Percentiles rank a stretch among this genome's conserved stretches.
These are phyloP conservation scores for Montipora capricornis DNA, from an alignment of 64 coral and sea anemone genomes.

Conservation along the genomic window DNA sequence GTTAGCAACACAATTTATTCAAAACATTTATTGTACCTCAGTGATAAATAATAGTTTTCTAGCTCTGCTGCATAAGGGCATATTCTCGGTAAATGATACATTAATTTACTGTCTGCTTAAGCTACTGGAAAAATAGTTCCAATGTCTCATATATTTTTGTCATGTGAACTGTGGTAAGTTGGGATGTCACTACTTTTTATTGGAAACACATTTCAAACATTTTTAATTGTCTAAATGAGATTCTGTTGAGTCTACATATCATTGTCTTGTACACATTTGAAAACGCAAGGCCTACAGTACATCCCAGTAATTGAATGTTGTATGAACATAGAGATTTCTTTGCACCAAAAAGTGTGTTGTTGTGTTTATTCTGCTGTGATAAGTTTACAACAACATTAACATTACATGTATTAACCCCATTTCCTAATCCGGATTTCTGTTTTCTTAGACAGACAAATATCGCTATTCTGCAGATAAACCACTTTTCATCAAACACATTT, in stretches of 20 bases:
- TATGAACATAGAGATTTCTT: no score
- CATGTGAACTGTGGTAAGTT: no score
- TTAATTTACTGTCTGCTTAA: neutral
- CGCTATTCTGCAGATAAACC: no score
- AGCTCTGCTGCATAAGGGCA: neutral
- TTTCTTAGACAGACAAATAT: no score
- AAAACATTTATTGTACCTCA: neutral
- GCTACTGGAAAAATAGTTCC: neutral
- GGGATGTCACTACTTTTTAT: neutral
- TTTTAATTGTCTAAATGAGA: neutral
- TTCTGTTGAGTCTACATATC: neutral
- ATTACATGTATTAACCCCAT: no score
- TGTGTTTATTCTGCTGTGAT: no score
- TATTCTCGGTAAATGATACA: neutral
- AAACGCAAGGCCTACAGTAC: neutral
- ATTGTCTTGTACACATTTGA: neutral
- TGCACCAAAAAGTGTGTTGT: no score
- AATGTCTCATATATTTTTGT: no score
- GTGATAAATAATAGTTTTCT: slow-evolving; percentile 33
- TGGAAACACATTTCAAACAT: neutral
- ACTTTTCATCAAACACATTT: no score
- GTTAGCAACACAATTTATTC: neutral
- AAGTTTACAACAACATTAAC: no score
- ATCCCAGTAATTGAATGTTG: no score
- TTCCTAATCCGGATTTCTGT: no score